Evolutionary conservation across 1,140 invertebrate species (phyloP).

Genomic region (Drosophila nikananu): DNA sequence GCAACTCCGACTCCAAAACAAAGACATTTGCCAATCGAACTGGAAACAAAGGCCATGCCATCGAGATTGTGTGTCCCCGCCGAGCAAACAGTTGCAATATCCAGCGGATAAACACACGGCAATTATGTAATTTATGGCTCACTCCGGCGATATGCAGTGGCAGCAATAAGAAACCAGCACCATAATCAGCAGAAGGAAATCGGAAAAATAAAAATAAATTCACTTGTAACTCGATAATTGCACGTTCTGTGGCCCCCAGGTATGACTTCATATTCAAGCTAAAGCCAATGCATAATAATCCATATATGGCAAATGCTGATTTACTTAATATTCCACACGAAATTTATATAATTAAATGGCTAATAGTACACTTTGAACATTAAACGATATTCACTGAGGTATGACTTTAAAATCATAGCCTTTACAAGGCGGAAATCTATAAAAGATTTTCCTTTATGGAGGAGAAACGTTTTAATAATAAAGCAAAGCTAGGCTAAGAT

Average conservation of each 20-base stretch:
- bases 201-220: conserved; percentile 41
- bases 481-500: background rate
- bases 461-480: background rate
- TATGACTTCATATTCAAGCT: conserved; percentile 10
- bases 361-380: conserved; percentile 6
- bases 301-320: conserved; percentile 39
- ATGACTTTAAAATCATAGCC: conserved; percentile 6
- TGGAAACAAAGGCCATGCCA: conserved; percentile 51
- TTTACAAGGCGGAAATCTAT: conserved; percentile 18
- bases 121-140: conserved; percentile 75
- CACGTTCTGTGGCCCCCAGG: conserved; percentile 48
- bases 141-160: conserved; percentile 49
- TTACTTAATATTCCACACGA: conserved; percentile 45
- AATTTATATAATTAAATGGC: conserved; percentile 45
- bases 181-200: conserved; percentile 49
- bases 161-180: conserved; percentile 40
- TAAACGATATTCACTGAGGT: conserved; percentile 17
- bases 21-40: conserved; percentile 23
- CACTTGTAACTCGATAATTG: conserved; percentile 71
- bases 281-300: conserved; percentile 22
- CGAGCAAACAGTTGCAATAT: conserved; percentile 38
- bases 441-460: background rate
- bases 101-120: conserved; percentile 49
- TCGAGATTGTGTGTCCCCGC: conserved; percentile 4
- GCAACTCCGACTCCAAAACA: conserved; percentile 8